phyloP scores from a whole-genome alignment of 2,113 vertebrate genomes.

The Dipodomys ordii region DNA sequence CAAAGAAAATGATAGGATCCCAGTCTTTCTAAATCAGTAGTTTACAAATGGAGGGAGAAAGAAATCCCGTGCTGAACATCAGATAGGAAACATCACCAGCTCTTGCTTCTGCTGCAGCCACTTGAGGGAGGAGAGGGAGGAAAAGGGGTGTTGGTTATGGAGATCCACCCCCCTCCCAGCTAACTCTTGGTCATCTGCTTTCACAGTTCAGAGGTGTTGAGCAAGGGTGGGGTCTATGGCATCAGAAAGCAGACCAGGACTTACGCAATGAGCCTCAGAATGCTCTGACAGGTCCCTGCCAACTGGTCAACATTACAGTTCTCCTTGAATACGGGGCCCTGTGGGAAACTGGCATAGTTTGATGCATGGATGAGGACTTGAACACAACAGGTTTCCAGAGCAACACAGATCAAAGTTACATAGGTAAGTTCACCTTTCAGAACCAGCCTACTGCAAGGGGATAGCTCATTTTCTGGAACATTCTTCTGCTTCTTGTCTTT shows the following conservation, averaged over 20 bases:
- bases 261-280: not conserved
- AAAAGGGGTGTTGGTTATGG: not conserved
- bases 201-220: not conserved
- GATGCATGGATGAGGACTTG: rapidly evolving
- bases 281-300: no score
- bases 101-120: not conserved
- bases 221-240: no score
- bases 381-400: not conserved
- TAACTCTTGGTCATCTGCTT: not conserved
- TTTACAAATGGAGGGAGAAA: not conserved
- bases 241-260: not conserved
- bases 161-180: no score
- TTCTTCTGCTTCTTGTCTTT: not conserved
- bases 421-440: no score
- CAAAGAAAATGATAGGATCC: not conserved
- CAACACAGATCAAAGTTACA: not conserved
- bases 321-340: not conserved
- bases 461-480: not conserved
- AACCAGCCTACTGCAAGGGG: not conserved
- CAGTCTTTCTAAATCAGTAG: no score
- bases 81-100: not conserved
- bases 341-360: not conserved
- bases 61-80: not conserved
- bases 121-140: not conserved
- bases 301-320: not conserved